A percentile compares a stretch with the other conserved stretches of the same genome.
Evolutionary conservation across 2,797 vertebrate species (phyloP).

Genomic region (Pelochelys cantorii): DNA sequence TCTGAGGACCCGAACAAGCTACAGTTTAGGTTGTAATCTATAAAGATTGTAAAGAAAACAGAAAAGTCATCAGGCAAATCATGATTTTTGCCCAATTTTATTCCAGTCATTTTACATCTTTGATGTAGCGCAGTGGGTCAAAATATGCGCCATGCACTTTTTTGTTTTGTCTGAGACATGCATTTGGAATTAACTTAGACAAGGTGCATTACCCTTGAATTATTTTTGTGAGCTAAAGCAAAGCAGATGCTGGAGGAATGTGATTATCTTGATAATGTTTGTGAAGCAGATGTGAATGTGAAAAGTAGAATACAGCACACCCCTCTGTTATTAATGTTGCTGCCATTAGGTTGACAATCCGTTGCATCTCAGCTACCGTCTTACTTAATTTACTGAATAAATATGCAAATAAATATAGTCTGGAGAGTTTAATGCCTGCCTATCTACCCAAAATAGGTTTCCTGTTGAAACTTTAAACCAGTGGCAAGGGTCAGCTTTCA

Average conservation of each 20-base stretch:
- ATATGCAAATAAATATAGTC: background rate
- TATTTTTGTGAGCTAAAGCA: constrained; percentile 73
- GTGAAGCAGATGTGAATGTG: constrained; percentile 51
- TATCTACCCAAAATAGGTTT: constrained; percentile 37
- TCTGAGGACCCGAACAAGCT: background rate
- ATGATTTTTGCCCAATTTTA: constrained; percentile 83
- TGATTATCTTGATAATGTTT: constrained; percentile 73
- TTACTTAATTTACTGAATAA: constrained; percentile 17
- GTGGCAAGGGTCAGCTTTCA: background rate
- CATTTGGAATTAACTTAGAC: constrained; percentile 73
- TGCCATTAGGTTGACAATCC: constrained; percentile 65
- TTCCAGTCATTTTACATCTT: constrained; percentile 56
- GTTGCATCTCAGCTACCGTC: constrained; percentile 12
- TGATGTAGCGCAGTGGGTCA: constrained; percentile 64
- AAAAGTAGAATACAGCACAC: constrained; percentile 58
- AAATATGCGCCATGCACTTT: constrained; percentile 66
- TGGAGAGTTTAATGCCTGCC: constrained; percentile 31
- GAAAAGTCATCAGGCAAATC: constrained; percentile 71
- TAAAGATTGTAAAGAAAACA: background rate
- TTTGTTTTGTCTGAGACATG: constrained; percentile 59
- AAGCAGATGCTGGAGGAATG: constrained; percentile 73
- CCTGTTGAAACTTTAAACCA: background rate
- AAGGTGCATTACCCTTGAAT: constrained; percentile 77
- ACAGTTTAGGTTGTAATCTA: background rate
- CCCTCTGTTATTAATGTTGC: constrained; percentile 56